Base-by-base conservation (phyloP, 2,888 invertebrate species). In the Tenthredo mesomela region DNA sequence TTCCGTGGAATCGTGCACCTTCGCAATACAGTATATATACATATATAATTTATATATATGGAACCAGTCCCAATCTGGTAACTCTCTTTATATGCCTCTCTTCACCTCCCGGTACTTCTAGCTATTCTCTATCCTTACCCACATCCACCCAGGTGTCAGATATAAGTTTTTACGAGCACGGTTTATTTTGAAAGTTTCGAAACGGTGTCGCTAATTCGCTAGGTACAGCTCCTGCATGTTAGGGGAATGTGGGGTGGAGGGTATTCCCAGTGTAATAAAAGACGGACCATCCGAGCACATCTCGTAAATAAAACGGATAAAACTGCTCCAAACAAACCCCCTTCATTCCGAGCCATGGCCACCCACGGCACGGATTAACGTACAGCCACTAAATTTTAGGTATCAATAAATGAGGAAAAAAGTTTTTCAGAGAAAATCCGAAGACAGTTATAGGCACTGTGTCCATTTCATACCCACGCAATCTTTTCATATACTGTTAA, bases 121-220 rank as follows among this genome's bases (percentile, higher is more conserved):
- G 67, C 29, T 67, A 43, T 37, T 54, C 78, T 37, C 61, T 7
- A 18, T 61, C 58, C 33, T 58, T 25, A 15, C 47, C 25, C 58
- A 18, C 43, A 50, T 82, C 43, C 65, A 21, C 9, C 82, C 65
- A 43, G 82, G 82, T 70, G 67, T 67, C 47, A 67, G 82, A 67
- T 82, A 70, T 47, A 70, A 82, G 70, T 82, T 82, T 73, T 70
- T 82, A 82, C 67, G 82, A 67, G 67, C 67, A 12, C 9, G 50
- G 82, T 82, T 82, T 82, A 82, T 82, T 82, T 67, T 67, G 15
- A 43, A 82, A 67, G 65, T 82, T 82, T 70, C 67, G 50, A 65
- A 82, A 82, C 67, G 67, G 10, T 82, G 82, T 82, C 67, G 82
- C 82, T 82, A 82, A 82, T 82, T 82, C 61, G 82, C 82, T 47